These are phyloP conservation scores for Ischnura elegans DNA, from an alignment of 2,888 invertebrate species.

Conservation along the genomic window DNA sequence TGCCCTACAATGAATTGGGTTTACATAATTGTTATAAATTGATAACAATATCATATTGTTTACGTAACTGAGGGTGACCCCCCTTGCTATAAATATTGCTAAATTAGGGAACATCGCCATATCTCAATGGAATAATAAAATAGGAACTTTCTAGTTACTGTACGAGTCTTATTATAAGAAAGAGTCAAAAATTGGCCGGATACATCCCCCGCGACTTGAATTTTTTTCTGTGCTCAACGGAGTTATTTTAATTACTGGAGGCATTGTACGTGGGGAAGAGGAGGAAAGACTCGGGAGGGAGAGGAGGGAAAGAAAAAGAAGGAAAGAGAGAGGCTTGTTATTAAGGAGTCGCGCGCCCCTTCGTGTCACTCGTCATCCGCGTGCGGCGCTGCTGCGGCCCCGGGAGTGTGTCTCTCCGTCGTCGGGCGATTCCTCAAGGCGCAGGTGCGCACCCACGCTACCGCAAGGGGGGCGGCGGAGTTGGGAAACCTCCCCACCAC, in stretches of 20 bases:
- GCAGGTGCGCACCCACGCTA: conserved; percentile 62
- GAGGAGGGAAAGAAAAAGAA: neutral
- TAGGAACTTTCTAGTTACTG: no score
- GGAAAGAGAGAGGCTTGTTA: neutral
- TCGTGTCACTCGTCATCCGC: conserved; percentile 45
- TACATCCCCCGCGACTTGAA: neutral
- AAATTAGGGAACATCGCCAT: no score
- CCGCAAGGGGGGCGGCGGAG: neutral
- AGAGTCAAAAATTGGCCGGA: neutral
- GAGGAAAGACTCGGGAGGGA: neutral
- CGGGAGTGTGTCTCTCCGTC: conserved; percentile 44
- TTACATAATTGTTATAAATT: no score
- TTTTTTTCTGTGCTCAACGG: neutral
- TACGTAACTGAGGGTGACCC: no score
- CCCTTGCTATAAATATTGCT: no score
- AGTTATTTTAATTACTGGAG: conserved; percentile 34
- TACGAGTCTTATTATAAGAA: neutral
- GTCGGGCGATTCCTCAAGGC: conserved; percentile 58
- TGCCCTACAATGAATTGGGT: no score
- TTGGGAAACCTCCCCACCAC: neutral
- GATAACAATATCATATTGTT: no score
- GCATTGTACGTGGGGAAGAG: neutral
- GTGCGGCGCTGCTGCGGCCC: neutral
- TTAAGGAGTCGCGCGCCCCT: conserved; percentile 28
- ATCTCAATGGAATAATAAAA: no score